Percentiles rank a stretch among this genome's conserved stretches.
Conservation (phyloP, 2,888 invertebrate species). For the Dascillus cervinus region DNA sequence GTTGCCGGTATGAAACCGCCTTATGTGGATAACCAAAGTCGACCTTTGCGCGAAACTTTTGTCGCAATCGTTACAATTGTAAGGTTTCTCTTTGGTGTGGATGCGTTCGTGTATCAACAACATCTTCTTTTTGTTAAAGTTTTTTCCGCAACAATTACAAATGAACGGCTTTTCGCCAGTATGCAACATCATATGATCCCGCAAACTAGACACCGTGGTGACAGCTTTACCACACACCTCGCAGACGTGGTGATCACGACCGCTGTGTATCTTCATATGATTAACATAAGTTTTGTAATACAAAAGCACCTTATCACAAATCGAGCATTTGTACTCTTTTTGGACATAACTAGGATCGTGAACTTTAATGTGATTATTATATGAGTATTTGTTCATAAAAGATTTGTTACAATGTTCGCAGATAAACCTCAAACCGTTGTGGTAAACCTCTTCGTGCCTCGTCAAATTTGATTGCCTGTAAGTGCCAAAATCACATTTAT, state of each 20-base stretch:
- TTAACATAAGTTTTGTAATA: conserved; percentile 6
- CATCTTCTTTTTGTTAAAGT: conserved; percentile 38
- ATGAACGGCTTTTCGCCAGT: conserved; percentile 33
- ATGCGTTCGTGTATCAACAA: conserved; percentile 46
- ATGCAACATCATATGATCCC: conserved; percentile 26
- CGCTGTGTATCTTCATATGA: conserved; percentile 13
- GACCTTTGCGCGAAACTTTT: conserved; percentile 47
- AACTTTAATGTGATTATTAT: conserved; percentile 11
- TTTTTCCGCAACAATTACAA: conserved; percentile 44
- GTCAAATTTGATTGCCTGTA: conserved; percentile 13
- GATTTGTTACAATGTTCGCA: conserved; percentile 40
- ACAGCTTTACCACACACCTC: conserved; percentile 47
- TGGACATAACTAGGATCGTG: conserved; percentile 15
- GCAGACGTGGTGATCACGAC: conserved; percentile 28
- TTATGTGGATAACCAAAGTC: conserved; percentile 26
- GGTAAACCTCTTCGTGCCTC: conserved; percentile 17
- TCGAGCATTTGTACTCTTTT: conserved; percentile 12
- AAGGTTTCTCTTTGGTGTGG: conserved; percentile 48
- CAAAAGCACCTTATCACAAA: conserved; percentile 10
- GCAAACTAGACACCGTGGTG: conserved; percentile 32
- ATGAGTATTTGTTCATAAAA: conserved; percentile 34
- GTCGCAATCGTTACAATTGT: conserved; percentile 47
- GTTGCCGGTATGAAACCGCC: conserved; percentile 7
- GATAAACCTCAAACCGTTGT: conserved; percentile 9
- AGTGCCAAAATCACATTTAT: conserved; percentile 33